phyloP scores from a whole-genome alignment of 2,888 invertebrate genomes.

The Drosophila aldrichi region DNA sequence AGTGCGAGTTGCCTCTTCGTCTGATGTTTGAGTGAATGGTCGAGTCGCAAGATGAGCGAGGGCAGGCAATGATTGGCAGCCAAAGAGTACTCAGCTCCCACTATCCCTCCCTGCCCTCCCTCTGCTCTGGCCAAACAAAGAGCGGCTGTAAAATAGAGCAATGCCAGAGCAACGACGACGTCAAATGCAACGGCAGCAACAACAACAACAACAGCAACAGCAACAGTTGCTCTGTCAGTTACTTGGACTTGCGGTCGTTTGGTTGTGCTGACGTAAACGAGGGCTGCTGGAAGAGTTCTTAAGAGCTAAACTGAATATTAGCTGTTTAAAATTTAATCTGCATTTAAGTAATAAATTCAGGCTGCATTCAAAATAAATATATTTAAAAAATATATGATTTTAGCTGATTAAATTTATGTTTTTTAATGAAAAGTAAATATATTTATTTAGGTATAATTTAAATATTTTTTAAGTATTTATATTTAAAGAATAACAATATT shows the following conservation, averaged over 20 bases:
- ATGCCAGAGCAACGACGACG: constrained; percentile 43
- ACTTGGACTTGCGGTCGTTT: constrained; percentile 63
- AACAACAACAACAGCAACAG: constrained; percentile 40
- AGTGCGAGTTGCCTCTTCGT: constrained; percentile 53
- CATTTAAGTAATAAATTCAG: too few species aligned
- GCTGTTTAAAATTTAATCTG: too few species aligned
- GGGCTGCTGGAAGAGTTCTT: constrained; percentile 30
- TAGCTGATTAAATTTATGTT: too few species aligned
- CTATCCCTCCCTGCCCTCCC: background rate
- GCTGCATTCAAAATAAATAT: too few species aligned
- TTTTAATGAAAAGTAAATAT: too few species aligned
- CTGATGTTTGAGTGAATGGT: constrained; percentile 74
- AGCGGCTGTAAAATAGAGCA: constrained; percentile 75
- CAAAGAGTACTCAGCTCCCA: constrained; percentile 19
- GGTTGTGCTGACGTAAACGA: constrained; percentile 45
- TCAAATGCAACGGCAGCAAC: constrained; percentile 33
- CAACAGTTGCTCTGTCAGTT: constrained; percentile 60
- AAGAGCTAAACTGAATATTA: background rate
- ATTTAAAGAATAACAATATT: too few species aligned
- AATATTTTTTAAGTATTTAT: too few species aligned
- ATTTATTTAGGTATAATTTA: too few species aligned
- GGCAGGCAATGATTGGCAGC: constrained; percentile 75
- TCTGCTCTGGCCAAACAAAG: constrained; percentile 25
- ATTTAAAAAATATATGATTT: too few species aligned
- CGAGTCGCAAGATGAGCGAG: constrained; percentile 68